Evolutionary conservation across 2,888 invertebrate species (phyloP).

Genomic region (Phengaris arion): DNA sequence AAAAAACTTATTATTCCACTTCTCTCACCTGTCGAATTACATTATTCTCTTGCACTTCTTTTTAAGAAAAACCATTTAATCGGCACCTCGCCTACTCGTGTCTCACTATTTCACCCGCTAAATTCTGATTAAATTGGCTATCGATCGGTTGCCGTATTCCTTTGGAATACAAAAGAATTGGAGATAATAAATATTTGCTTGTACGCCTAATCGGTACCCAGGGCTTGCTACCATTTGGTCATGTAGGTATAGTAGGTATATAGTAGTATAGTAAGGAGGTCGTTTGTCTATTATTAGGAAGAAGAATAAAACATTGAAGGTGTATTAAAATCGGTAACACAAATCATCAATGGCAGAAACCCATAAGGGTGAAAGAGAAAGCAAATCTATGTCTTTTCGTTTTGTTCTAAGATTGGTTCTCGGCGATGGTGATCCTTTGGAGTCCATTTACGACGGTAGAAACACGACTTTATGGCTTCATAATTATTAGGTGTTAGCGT

Average conservation of each 20-base stretch:
- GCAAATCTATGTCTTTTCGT: too few relatives aligned
- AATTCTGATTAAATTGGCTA: constrained; percentile 21
- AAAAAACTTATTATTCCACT: constrained; percentile 75
- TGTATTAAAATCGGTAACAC: too few relatives aligned
- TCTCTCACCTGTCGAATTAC: constrained; percentile 67
- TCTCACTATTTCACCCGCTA: constrained; percentile 23
- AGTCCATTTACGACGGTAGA: too few relatives aligned
- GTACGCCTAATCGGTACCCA: constrained; percentile 8
- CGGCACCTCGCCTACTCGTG: constrained; percentile 38
- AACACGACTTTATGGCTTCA: too few relatives aligned
- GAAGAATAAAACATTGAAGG: too few relatives aligned
- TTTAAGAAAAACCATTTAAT: constrained; percentile 54
- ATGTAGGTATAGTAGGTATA: too few relatives aligned
- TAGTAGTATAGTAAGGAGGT: not conserved
- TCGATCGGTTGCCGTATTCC: not conserved
- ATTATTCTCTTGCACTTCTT: constrained; percentile 64
- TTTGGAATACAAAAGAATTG: not conserved
- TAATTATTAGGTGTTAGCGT: too few relatives aligned
- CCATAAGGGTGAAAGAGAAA: too few relatives aligned
- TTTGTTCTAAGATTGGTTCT: too few relatives aligned
- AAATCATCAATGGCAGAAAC: too few relatives aligned
- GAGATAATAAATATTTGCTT: not conserved
- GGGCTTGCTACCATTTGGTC: not conserved
- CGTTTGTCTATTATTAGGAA: not conserved
- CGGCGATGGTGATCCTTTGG: too few relatives aligned